Base-by-base conservation (phyloP, 64 coral and sea anemone species). In the Stylophora pistillata region DNA sequence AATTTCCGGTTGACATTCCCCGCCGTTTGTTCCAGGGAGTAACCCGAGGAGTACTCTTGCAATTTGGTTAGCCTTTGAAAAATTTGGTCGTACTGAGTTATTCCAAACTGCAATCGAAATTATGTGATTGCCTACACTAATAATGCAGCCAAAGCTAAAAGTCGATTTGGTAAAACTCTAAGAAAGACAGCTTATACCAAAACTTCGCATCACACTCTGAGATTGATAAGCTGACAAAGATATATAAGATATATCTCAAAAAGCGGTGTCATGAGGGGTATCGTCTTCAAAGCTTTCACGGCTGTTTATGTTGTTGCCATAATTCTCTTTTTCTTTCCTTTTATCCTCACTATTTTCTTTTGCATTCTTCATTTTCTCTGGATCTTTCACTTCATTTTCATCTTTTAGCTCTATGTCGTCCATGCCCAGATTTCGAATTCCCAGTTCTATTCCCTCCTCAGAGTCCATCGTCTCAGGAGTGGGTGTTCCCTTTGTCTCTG, bases 401-500 rank as follows among this genome's bases (percentile, higher is more conserved):
- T 75, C 34, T 15, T 47, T 52, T 18, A 53, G 34, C 73, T 47
- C 33, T 41, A 10, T 75, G 23, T 53, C 33, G 18, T 75, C 73
- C 37, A 75, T 53, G 16, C 33, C 73, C 16, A 75, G 18, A 15
- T 75, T 75, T 41, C 52, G 73, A 52, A 75, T 76, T n/a, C 72
- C 73, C 5, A 60, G 23, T 30, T 88, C 88, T 59, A 54, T 25
- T 20, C 65, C 88, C 32, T 81, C 76, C 78, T 91, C 90, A 55
- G 74, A 78, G 30, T 52, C 66, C 91, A 93, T 81, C 0, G 86
- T 93, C 63, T 93, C 91, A 53, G 74, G 77, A 13, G 91, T 93
- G 25, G 91, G 85, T 56, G 70, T 61, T 23, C 86, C 86, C n/a
- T 72, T 82, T 16, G 91, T 93, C 85, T 93, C 91, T 17, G 91